Conservation (phyloP, 2,113 vertebrate species). For the Leucopternis melanops region DNA sequence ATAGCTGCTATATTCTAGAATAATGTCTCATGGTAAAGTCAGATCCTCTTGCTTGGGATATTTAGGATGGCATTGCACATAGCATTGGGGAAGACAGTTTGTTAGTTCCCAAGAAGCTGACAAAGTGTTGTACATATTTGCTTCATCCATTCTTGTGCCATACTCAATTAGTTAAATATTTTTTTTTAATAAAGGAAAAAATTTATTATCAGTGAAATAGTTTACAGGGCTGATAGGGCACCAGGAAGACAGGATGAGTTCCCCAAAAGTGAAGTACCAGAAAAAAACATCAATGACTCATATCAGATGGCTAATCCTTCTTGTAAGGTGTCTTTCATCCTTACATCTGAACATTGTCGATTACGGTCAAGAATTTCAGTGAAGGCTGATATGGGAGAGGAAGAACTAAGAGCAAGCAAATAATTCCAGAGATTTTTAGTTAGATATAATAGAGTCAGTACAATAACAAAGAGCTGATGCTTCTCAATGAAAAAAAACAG, state of each 20-base stretch:
- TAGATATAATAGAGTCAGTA: constrained; percentile 5
- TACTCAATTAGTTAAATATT: not conserved
- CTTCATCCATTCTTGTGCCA: not conserved
- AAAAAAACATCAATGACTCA: not conserved
- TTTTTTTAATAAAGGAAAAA: not conserved
- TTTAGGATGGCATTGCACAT: not conserved
- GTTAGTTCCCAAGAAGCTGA: not conserved
- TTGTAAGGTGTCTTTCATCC: not conserved
- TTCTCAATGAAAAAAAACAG: constrained; percentile 58
- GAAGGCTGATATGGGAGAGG: not conserved
- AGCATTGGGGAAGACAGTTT: not conserved
- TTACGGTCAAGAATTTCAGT: not conserved
- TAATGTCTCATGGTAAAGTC: not conserved
- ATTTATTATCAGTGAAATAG: not conserved
- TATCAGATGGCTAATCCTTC: not conserved
- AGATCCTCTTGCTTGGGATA: not conserved
- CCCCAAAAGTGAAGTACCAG: not conserved
- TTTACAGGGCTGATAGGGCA: not conserved
- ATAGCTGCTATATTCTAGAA: not conserved
- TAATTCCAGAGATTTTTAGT: constrained; percentile 59
- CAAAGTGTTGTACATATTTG: not conserved
- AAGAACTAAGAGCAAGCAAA: not conserved
- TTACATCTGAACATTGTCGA: not conserved
- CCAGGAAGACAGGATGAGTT: not conserved
- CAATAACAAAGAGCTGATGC: constrained; percentile 49